Conservation (phyloP, 2,113 vertebrate species). For the Tor tambroides region DNA sequence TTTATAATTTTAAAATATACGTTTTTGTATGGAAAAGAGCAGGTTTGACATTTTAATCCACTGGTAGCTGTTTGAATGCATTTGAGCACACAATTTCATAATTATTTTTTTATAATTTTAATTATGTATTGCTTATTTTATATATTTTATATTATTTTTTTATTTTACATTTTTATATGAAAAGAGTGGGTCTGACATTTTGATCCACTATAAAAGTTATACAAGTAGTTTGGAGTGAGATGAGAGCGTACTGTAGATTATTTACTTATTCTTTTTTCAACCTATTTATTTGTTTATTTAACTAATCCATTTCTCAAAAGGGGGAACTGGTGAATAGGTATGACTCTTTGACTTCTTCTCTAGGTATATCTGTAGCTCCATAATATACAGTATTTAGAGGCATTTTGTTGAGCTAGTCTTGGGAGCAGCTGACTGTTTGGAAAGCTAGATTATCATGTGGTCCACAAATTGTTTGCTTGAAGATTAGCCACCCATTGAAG, state of each 20-base stretch:
- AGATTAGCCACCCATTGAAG: not conserved
- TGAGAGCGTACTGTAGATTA: not conserved
- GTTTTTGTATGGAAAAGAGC: not conserved
- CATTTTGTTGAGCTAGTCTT: not conserved
- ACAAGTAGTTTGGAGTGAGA: not conserved
- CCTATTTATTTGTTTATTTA: not conserved
- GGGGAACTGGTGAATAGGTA: not conserved
- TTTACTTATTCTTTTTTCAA: not conserved
- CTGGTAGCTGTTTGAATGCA: too few species aligned
- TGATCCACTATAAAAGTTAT: not conserved
- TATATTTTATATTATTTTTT: not conserved
- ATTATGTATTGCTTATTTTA: not conserved
- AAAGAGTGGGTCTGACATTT: not conserved
- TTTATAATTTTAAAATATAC: not conserved
- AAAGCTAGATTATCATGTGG: not conserved
- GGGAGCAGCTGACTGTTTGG: not conserved
- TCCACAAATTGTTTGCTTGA: not conserved
- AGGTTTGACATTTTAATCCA: not conserved
- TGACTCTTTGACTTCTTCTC: not conserved
- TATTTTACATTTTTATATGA: not conserved
- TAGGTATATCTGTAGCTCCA: not conserved
- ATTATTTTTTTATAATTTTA: not conserved
- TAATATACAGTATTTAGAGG: not conserved
- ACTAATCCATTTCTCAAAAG: not conserved
- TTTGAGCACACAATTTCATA: not conserved